Evolutionary conservation across 1,140 invertebrate species (phyloP), one percentile per base, ranked within the genome.

Genomic region (Sycobia sp.): DNA sequence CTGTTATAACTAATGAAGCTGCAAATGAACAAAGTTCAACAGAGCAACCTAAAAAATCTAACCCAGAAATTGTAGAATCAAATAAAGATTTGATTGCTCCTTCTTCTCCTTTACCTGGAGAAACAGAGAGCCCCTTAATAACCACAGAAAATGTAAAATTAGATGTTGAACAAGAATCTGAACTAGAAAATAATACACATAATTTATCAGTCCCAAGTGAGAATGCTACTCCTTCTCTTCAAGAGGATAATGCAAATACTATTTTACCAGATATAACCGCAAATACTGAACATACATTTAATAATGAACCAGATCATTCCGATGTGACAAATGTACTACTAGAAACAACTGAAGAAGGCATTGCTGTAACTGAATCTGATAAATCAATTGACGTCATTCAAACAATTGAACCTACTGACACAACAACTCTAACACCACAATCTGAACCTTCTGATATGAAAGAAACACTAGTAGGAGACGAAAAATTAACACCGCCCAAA

Each of bases 21-120:
- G 49, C 50, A 5, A 1, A 1, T 18, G 5, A 1, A 4, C 10
- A 25, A 46, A 9, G n/a, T 62, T 39, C 39, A 2, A 41, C 61
- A 16, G 27, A 53, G 44, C 60, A 57, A 23, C 62, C 66, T 27
- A 25, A 29, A 34, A 47, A 67, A 57, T 55, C 46, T 34, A 51
- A 50, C 16, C 44, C 67, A 11, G 66, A 75, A 56, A 51, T 51
- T 43, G 62, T 65, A 41, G 63, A 69, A 65, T 56, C 60, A 39
- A 51, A 20, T 32, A 20, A 32, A 32, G 2, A n/a, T n/a, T n/a
- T n/a, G n/a, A n/a, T 32, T 38, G 51, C 66, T 39, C 49, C 56
- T 46, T 8, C 59, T 54, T 16, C 59, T 14, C 14, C 38, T 44
- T 32, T 34, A 11, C 18, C 41, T 18, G 29, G 23, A 3, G 63